Evolutionary conservation across 2,113 vertebrate species (phyloP).

Genomic region (Dicaeum eximium): DNA sequence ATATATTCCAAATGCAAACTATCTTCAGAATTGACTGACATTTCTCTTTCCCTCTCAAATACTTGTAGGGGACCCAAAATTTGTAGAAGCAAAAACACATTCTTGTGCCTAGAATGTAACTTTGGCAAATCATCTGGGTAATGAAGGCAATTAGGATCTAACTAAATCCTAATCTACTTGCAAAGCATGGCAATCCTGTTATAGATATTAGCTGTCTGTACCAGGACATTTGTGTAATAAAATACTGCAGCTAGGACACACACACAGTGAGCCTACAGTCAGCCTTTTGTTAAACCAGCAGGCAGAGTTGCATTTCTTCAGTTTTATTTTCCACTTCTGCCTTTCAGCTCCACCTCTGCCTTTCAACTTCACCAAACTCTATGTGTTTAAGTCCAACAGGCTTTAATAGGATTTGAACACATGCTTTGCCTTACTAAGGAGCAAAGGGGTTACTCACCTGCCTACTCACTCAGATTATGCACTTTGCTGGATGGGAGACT

Average conservation of each 20-base stretch:
- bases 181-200: rapidly evolving
- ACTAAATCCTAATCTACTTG: neutral
- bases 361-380: neutral
- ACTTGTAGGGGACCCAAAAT: neutral
- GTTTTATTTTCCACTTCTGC: neutral
- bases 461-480: neutral
- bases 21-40: neutral
- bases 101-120: neutral
- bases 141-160: neutral
- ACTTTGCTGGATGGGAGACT: neutral
- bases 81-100: neutral
- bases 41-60: neutral
- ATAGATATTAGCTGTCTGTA: neutral
- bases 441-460: neutral
- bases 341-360: neutral
- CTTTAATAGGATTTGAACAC: neutral
- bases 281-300: neutral
- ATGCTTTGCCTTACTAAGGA: neutral
- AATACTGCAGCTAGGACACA: neutral
- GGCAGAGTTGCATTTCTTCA: neutral
- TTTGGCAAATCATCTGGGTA: neutral
- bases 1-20: neutral
- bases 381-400: neutral
- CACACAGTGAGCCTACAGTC: rapidly evolving
- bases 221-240: neutral